Conservation (phyloP, 2,888 invertebrate genomes). For the Melangyna quadrimaculata region DNA sequence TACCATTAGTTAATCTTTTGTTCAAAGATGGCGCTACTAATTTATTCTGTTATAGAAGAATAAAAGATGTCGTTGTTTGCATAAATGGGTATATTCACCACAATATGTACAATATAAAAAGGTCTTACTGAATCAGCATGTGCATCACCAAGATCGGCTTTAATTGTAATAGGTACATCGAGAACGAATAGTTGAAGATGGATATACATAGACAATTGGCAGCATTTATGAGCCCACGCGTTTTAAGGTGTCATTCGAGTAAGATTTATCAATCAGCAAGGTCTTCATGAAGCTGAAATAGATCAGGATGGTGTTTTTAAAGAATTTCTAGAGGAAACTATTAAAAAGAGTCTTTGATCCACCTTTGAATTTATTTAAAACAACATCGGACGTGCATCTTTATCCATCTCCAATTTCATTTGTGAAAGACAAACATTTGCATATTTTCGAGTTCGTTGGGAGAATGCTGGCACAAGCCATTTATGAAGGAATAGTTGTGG, state of each 20-base stretch:
- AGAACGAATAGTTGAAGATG: conserved; percentile 94
- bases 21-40: no score
- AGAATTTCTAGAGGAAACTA: conserved; percentile 99
- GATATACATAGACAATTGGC: conserved; percentile 98
- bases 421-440: conserved; percentile 97
- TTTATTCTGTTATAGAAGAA: no score
- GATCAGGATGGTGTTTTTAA: conserved; percentile 99
- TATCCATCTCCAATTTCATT: conserved; percentile 98
- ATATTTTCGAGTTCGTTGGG: conserved; percentile 97
- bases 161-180: conserved; percentile 96
- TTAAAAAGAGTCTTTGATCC: conserved; percentile 98
- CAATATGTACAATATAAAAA: conserved; percentile 97
- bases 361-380: conserved; percentile 95
- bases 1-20: no score
- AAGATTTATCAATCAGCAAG: conserved; percentile 97
- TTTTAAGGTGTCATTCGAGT: conserved; percentile 97
- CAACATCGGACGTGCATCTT: conserved; percentile 95
- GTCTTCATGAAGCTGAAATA: conserved; percentile 99
- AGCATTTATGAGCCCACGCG: conserved; percentile 90
- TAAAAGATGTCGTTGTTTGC: no score
- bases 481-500: conserved; percentile 99
- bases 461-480: conserved; percentile 99
- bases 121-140: conserved; percentile 91
- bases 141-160: conserved; percentile 90
- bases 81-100: no score